Conservation (phyloP, 2,797 vertebrate species). For the Acipenser ruthenus region DNA sequence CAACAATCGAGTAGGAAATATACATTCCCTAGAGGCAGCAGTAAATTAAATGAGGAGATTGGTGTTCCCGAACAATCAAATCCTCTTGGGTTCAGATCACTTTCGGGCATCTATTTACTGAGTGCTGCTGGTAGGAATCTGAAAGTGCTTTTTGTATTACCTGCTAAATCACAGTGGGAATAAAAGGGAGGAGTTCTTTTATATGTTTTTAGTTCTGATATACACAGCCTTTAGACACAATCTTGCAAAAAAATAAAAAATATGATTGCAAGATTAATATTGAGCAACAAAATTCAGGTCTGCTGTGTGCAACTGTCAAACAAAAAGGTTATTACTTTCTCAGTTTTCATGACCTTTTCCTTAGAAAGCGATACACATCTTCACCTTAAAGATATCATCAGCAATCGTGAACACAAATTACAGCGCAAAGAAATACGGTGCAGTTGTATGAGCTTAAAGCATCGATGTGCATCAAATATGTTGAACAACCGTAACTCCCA, state of each 20-base stretch:
- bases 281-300: constrained; percentile 11
- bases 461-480: no score
- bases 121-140: constrained; percentile 16
- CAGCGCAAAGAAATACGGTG: no score
- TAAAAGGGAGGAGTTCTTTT: neutral
- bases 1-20: constrained; percentile 17
- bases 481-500: no score
- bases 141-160: constrained; percentile 15
- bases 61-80: constrained; percentile 20
- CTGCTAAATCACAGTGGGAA: neutral
- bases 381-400: constrained; percentile 19
- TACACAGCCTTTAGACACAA: neutral
- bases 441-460: no score
- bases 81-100: constrained; percentile 19
- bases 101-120: constrained; percentile 17
- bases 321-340: constrained; percentile 29
- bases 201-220: neutral
- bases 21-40: constrained; percentile 10
- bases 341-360: constrained; percentile 17
- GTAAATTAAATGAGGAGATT: constrained; percentile 21
- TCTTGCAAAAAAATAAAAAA: neutral
- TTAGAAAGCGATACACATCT: constrained; percentile 26
- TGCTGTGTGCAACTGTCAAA: constrained; percentile 21
- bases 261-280: constrained; percentile 6
- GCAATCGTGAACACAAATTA: constrained; percentile 22